A percentile compares a stretch with the other conserved stretches of the same genome.
These are phyloP conservation scores for Oceanodroma leucorhoa DNA, from an alignment of 2,797 vertebrate genomes.

Conservation along the genomic window DNA sequence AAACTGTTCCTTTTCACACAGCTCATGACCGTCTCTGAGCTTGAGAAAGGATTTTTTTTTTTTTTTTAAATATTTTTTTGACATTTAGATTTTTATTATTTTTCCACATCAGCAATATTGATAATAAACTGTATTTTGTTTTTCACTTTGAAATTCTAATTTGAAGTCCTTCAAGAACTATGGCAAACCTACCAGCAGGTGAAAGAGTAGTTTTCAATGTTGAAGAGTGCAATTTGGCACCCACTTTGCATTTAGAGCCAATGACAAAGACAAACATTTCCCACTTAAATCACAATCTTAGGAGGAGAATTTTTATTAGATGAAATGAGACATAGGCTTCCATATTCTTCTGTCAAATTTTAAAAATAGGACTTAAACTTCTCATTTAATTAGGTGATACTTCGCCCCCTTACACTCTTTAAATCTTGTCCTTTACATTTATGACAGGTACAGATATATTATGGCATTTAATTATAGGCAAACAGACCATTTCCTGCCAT, in stretches of 20 bases:
- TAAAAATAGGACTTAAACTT: neutral
- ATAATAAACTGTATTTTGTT: neutral
- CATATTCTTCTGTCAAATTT: neutral
- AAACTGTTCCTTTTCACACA: neutral
- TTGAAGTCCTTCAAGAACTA: neutral
- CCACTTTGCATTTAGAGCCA: neutral
- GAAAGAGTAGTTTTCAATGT: neutral
- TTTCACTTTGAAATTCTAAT: neutral
- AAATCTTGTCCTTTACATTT: neutral
- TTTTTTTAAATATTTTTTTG: neutral
- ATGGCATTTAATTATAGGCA: neutral
- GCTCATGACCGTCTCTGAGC: neutral
- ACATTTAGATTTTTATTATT: neutral
- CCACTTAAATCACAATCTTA: neutral
- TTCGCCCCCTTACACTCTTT: neutral
- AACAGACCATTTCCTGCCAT: neutral
- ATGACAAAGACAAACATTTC: neutral
- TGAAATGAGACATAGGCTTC: neutral
- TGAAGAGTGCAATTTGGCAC: neutral
- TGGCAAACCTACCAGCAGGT: neutral
- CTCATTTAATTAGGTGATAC: neutral
- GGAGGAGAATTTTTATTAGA: neutral
- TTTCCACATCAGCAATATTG: neutral
- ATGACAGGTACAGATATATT: neutral
- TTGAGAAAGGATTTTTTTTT: neutral